A percentile compares a stretch with the other conserved stretches of the same genome.
These are phyloP conservation scores for Lepidothrix coronata DNA, from an alignment of 2,113 vertebrate genomes.

Conservation along the genomic window DNA sequence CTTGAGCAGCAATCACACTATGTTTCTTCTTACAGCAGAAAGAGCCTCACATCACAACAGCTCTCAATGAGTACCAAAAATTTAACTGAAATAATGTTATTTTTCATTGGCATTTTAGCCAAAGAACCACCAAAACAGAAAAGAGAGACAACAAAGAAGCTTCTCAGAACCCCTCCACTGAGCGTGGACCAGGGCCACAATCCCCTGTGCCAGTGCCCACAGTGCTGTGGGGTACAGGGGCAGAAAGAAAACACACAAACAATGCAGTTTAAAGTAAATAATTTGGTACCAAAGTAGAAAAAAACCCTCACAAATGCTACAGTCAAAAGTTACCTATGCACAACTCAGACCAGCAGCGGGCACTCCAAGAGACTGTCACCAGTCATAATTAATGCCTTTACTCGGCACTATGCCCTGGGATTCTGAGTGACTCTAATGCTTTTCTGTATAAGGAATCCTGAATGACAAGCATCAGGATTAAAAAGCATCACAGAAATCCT, in stretches of 20 bases:
- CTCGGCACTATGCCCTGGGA: no score
- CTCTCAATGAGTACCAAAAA: rapidly evolving
- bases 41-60: neutral
- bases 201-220: neutral
- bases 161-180: neutral
- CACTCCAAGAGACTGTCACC: neutral
- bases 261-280: neutral
- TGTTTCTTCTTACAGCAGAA: neutral
- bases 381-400: neutral
- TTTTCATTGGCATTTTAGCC: neutral
- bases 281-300: neutral
- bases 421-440: neutral
- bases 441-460: neutral
- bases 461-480: neutral
- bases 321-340: neutral
- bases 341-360: neutral
- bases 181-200: neutral
- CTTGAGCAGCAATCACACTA: neutral
- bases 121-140: neutral
- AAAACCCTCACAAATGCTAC: neutral
- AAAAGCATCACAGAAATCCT: neutral
- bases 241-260: neutral
- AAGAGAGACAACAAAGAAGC: neutral
- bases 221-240: neutral
- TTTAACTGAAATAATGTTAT: neutral